Evolutionary conservation across 1,140 invertebrate genomes (phyloP).

Genomic region (Lordiphosa mommai): DNA sequence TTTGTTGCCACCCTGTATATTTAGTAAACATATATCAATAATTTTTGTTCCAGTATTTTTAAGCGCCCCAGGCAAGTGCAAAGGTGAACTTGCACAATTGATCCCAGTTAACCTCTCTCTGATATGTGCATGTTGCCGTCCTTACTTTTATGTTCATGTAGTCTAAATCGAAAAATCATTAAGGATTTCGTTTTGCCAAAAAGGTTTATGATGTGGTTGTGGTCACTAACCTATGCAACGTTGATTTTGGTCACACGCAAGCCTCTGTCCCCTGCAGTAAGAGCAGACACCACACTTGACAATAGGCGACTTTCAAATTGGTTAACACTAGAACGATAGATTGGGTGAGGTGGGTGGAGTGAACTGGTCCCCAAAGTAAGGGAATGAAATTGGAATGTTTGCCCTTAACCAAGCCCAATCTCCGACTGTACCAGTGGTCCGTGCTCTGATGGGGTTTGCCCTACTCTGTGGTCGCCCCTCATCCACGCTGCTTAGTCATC

Average conservation of each 20-base stretch:
- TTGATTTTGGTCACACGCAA: constrained; percentile 14
- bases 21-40: no score
- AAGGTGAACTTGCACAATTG: no score
- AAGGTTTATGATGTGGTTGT: background rate
- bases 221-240: constrained; percentile 11
- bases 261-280: background rate
- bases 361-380: constrained; percentile 27
- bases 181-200: constrained; percentile 10
- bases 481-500: constrained; percentile 10
- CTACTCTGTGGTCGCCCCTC: constrained; percentile 25
- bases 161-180: constrained; percentile 33
- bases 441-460: constrained; percentile 18
- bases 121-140: constrained; percentile 6
- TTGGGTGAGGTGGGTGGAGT: background rate
- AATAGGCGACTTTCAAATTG: constrained; percentile 33
- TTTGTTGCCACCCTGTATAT: no score
- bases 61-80: no score
- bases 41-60: no score
- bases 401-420: constrained; percentile 10
- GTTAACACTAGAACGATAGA: constrained; percentile 35
- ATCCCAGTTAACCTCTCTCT: background rate
- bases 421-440: background rate
- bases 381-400: constrained; percentile 61
- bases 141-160: constrained; percentile 16
- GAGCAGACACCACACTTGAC: background rate